Percentiles rank a stretch among this genome's conserved stretches.
phyloP scores from a whole-genome alignment of 2,113 vertebrate genomes.

The Merops nubicus region DNA sequence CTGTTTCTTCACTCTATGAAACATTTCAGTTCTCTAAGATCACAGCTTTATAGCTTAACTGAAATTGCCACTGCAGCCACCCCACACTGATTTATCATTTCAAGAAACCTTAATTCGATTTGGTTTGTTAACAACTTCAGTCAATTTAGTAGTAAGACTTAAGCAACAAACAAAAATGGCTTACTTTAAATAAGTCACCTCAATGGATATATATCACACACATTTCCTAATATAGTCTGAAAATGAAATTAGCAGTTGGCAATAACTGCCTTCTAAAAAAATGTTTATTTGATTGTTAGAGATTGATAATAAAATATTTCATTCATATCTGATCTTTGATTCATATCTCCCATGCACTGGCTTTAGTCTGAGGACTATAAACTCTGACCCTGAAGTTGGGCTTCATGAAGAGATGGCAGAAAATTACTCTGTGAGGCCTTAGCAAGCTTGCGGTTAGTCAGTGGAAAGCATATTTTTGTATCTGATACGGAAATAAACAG shows the following conservation, averaged over 20 bases:
- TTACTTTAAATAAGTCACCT: neutral
- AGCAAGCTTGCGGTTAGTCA: neutral
- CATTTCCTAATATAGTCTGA: neutral
- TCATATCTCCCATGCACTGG: accelerated
- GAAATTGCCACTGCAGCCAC: neutral
- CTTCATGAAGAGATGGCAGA: neutral
- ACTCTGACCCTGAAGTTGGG: neutral
- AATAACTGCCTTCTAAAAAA: neutral
- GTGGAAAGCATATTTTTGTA: neutral
- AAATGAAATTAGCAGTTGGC: neutral
- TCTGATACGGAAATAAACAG: neutral
- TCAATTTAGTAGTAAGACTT: neutral
- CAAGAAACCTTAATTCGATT: neutral
- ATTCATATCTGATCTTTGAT: neutral
- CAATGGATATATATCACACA: neutral
- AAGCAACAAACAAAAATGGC: accelerated
- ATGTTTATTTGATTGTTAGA: neutral
- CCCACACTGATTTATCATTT: neutral
- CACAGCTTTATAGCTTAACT: neutral
- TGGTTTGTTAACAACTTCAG: neutral
- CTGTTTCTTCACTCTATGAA: neutral
- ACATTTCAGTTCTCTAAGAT: neutral
- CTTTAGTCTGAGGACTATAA: neutral
- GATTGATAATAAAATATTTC: neutral
- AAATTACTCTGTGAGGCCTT: neutral